Conservation (phyloP, 2,113 vertebrate species). For the Noctilio leporinus region DNA sequence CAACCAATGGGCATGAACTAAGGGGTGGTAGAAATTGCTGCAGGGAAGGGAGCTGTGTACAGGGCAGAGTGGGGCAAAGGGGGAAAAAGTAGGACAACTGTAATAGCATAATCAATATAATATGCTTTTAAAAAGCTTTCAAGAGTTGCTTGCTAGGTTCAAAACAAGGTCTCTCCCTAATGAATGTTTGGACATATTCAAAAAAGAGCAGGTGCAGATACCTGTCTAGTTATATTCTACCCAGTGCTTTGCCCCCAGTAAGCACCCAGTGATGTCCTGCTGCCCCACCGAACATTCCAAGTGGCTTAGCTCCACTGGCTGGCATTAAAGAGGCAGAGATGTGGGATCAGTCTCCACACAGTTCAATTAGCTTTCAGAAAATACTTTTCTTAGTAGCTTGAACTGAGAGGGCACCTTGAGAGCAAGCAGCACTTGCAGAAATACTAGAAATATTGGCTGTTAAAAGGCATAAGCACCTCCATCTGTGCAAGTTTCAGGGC, state of each 20-base stretch:
- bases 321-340: background rate
- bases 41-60: too few relatives aligned
- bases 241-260: background rate
- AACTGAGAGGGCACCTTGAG: background rate
- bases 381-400: background rate
- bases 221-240: background rate
- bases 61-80: too few relatives aligned
- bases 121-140: too few relatives aligned
- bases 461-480: background rate
- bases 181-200: background rate
- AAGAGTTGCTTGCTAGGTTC: background rate
- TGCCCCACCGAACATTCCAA: background rate
- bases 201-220: background rate
- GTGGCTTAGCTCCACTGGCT: background rate
- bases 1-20: too few relatives aligned
- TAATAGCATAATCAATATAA: too few relatives aligned
- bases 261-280: background rate
- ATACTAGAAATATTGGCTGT: background rate
- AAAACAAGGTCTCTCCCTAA: background rate
- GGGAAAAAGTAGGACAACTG: too few relatives aligned
- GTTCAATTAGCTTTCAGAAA: background rate
- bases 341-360: background rate
- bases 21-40: too few relatives aligned
- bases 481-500: background rate
- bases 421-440: background rate